phyloP scores from a whole-genome alignment of 2,113 vertebrate species.

The Candoia aspera region DNA sequence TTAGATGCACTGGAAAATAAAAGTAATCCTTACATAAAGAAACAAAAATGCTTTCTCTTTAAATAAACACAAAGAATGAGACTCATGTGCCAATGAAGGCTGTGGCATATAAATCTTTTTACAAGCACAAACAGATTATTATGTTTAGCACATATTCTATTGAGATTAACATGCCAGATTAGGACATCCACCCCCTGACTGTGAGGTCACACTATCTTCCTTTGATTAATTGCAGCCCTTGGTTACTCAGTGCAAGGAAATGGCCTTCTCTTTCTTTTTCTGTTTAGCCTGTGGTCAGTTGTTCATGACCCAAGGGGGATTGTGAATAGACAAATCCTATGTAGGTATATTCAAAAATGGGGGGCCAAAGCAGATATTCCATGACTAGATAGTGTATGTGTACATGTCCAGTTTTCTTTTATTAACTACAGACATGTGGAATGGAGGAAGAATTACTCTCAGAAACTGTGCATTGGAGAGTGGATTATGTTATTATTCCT shows the following conservation, averaged over 20 bases:
- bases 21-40: slow-evolving; percentile 50
- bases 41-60: slow-evolving; percentile 42
- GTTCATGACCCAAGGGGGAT: background rate
- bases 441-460: background rate
- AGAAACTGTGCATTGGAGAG: background rate
- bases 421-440: background rate
- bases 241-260: background rate
- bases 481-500: background rate
- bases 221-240: background rate
- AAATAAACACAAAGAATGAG: slow-evolving; percentile 20
- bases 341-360: background rate
- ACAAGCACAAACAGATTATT: slow-evolving; percentile 32
- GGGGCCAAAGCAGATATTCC: background rate
- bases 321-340: background rate
- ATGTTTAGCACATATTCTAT: background rate
- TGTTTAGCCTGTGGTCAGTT: background rate
- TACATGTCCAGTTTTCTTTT: background rate
- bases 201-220: background rate
- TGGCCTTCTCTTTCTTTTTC: background rate
- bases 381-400: background rate
- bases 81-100: slow-evolving; percentile 6
- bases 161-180: slow-evolving; percentile 8
- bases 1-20: slow-evolving; percentile 53
- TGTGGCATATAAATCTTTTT: slow-evolving; percentile 7
- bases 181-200: slow-evolving; percentile 6